Evolutionary conservation across 2,797 vertebrate species (phyloP), one percentile per base, ranked within the genome.

Genomic region (Echiichthys vipera): DNA sequence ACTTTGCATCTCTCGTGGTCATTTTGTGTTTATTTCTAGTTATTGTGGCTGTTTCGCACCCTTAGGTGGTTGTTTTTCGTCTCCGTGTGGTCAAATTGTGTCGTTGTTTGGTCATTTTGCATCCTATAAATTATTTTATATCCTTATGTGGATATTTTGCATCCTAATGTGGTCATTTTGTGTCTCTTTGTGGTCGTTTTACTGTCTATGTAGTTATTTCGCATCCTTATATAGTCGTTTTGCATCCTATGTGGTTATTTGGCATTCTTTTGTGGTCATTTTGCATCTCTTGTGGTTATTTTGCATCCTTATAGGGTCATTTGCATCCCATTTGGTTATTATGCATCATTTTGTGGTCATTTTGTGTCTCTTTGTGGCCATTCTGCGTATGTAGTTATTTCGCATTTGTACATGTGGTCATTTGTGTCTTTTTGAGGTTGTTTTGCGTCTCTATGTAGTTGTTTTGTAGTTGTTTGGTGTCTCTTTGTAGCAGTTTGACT

Each of bases 341-440:
- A 15, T 15, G n/a, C 27, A 24, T 34, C 20, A n/a, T 17, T 15
- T 2, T 24, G 22, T 13, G 39, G 13, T 27, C 12, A 3, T 43
- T 43, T 15, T 54, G 9, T 2, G 11, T 36, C 0, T 37, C 25
- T 32, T 51, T 25, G 13, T 18, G 15, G 4, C 9, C 30, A 15
- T 27, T 24, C 25, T 2, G 20, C 14, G 15, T 49, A 7, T 24
- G 4, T 29, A 5, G 9, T 13, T 4, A 0, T 42, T 17, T 42
- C 18, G 9, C 15, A 0, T 11, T 1, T 37, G 22, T 24, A 14
- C 2, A 0, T 51, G 18, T 22, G 5, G 12, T 20, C 1, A 1
- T 42, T 36, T 45, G 5, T 0, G 0, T 46, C 3, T 59, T 9
- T 24, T 24, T 22, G 3, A 5, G 5, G 8, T 43, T 8, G 1